These are phyloP conservation scores for Girardinichthys multiradiatus DNA, from an alignment of 2,113 vertebrate species.

Conservation along the genomic window DNA sequence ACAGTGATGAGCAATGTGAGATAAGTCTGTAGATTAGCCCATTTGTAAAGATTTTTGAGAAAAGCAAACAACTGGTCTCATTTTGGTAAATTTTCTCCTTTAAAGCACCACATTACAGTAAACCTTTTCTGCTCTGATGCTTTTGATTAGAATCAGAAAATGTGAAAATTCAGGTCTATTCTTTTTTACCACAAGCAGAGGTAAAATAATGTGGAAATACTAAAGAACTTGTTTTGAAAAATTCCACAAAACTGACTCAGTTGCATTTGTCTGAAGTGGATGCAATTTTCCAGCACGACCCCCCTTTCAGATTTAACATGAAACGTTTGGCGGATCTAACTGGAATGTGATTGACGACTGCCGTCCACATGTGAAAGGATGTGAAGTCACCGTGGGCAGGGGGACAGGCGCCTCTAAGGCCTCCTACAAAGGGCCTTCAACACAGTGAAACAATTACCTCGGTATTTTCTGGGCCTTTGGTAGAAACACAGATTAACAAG, in stretches of 20 bases:
- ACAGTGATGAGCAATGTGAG: neutral
- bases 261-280: neutral
- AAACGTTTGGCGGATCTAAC: constrained; percentile 16
- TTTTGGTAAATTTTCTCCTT: constrained; percentile 36
- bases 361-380: constrained; percentile 49
- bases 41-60: neutral
- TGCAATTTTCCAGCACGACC: constrained; percentile 6
- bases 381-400: constrained; percentile 56
- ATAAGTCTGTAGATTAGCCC: neutral
- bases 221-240: constrained; percentile 4
- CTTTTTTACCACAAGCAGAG: constrained; percentile 33
- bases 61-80: constrained; percentile 19
- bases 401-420: constrained; percentile 57
- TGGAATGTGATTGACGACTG: constrained; percentile 39
- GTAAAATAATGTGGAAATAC: constrained; percentile 43
- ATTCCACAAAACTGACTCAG: constrained; percentile 46
- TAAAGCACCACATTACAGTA: constrained; percentile 37
- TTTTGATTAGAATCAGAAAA: constrained; percentile 35
- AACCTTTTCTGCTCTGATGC: constrained; percentile 9
- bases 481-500: constrained; percentile 36
- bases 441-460: constrained; percentile 70
- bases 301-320: neutral
- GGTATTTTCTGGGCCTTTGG: constrained; percentile 57
- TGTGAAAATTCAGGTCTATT: constrained; percentile 41
- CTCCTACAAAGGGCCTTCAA: constrained; percentile 44